Evolutionary conservation across 1,140 invertebrate species (phyloP).

Genomic region (Diorhabda sublineata): DNA sequence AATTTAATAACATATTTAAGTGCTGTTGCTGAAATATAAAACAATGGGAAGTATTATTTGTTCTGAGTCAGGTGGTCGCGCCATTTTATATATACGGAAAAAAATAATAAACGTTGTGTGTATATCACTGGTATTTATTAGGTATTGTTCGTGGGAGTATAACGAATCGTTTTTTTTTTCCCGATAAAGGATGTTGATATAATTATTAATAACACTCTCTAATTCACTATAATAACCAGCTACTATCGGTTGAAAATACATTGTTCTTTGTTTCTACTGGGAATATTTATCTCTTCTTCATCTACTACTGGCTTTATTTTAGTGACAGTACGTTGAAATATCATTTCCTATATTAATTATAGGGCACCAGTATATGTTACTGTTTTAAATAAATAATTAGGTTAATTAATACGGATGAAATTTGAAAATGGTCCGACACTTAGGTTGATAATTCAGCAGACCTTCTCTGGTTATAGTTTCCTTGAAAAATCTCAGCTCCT

Average conservation of each 20-base stretch:
- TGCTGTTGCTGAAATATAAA: slow-evolving; percentile 43
- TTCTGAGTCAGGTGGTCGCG: slow-evolving; percentile 38
- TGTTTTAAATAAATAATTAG: no score
- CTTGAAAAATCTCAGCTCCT: no score
- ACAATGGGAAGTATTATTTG: slow-evolving; percentile 38
- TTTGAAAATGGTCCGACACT: no score
- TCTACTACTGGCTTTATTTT: slow-evolving; percentile 1
- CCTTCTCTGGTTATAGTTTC: no score
- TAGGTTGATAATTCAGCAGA: no score
- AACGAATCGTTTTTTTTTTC: slow-evolving; percentile 28
- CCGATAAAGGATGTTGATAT: slow-evolving; percentile 29
- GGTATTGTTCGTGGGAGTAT: slow-evolving; percentile 30
- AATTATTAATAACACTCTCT: slow-evolving; percentile 18
- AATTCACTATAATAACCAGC: neutral
- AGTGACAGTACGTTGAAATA: neutral
- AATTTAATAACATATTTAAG: slow-evolving; percentile 47
- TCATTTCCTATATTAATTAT: neutral
- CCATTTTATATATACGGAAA: slow-evolving; percentile 33
- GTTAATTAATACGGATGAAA: no score
- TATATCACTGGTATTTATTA: slow-evolving; percentile 36
- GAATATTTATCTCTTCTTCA: slow-evolving; percentile 1
- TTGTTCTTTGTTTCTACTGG: slow-evolving; percentile 1
- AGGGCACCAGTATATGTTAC: no score
- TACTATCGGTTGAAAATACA: neutral
- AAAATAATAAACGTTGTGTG: slow-evolving; percentile 22